Evolutionary conservation across 2,113 vertebrate genomes (phyloP).

Genomic region (Ameiurus melas): DNA sequence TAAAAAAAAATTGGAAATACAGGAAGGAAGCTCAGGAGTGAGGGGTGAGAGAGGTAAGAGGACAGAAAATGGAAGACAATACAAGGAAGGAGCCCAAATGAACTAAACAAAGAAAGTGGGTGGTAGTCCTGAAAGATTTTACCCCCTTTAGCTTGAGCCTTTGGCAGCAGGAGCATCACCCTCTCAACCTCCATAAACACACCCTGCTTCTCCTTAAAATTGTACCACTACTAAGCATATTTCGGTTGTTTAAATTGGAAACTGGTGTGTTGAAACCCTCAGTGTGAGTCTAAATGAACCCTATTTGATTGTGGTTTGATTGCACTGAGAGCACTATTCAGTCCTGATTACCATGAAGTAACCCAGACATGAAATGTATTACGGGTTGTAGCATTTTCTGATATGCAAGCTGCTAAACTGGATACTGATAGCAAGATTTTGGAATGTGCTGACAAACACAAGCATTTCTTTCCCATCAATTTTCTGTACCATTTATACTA

Average conservation of each 20-base stretch:
- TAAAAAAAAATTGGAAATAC: conserved; percentile 16
- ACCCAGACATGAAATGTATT: neutral
- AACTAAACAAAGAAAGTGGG: conserved; percentile 32
- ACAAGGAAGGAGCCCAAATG: conserved; percentile 39
- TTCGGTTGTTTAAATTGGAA: neutral
- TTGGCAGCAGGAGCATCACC: conserved; percentile 20
- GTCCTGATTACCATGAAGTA: neutral
- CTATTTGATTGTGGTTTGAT: neutral
- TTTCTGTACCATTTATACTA: too few species aligned
- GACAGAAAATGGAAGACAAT: conserved; percentile 41
- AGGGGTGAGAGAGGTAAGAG: conserved; percentile 44
- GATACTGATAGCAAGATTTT: neutral
- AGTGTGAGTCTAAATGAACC: neutral
- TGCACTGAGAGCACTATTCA: neutral
- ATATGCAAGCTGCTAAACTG: neutral
- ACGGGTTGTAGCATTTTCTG: neutral
- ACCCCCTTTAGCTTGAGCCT: conserved; percentile 9
- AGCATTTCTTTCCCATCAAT: neutral
- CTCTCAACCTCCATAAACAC: neutral
- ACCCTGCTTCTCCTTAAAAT: neutral
- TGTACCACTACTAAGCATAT: neutral
- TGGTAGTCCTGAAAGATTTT: conserved; percentile 16
- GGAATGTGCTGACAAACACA: neutral
- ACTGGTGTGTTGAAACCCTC: neutral
- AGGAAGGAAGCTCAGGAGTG: conserved; percentile 52